These are phyloP conservation scores for Sapayoa aenigma DNA, from an alignment of 2,113 vertebrate species.

Conservation along the genomic window DNA sequence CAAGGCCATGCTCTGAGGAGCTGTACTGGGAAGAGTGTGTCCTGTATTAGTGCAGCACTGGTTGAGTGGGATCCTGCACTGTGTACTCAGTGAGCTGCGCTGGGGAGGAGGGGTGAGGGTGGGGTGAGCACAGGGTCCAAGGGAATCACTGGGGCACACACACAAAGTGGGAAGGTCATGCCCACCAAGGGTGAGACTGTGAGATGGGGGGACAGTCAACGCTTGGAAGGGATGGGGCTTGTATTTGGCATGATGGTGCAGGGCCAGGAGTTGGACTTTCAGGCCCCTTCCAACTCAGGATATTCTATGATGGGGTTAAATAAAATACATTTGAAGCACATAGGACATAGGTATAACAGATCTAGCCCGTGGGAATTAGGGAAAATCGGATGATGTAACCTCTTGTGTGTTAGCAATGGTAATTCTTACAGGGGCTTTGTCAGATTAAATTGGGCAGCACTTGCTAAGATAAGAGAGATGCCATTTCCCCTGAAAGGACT, in stretches of 20 bases:
- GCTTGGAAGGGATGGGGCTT: background rate
- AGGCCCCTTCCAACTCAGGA: background rate
- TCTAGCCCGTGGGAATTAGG: background rate
- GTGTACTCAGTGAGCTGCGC: background rate
- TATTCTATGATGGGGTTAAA: background rate
- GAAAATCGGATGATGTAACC: background rate
- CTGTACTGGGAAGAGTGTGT: background rate
- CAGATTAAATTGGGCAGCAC: background rate
- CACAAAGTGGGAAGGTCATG: background rate
- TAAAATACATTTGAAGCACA: background rate
- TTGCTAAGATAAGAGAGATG: background rate
- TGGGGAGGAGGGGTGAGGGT: background rate
- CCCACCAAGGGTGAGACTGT: background rate
- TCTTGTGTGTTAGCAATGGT: background rate
- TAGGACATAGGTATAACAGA: background rate
- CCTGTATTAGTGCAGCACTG: background rate
- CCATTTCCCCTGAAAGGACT: background rate
- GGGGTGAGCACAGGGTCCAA: background rate
- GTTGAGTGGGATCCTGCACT: background rate
- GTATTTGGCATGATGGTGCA: background rate
- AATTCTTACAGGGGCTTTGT: background rate
- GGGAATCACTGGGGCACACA: background rate
- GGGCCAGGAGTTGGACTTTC: background rate
- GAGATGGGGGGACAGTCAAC: background rate
- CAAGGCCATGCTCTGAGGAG: background rate